Evolutionary conservation across 2,797 vertebrate species (phyloP), one percentile per base, ranked within the genome.

Genomic region (Sebastes nivosus): DNA sequence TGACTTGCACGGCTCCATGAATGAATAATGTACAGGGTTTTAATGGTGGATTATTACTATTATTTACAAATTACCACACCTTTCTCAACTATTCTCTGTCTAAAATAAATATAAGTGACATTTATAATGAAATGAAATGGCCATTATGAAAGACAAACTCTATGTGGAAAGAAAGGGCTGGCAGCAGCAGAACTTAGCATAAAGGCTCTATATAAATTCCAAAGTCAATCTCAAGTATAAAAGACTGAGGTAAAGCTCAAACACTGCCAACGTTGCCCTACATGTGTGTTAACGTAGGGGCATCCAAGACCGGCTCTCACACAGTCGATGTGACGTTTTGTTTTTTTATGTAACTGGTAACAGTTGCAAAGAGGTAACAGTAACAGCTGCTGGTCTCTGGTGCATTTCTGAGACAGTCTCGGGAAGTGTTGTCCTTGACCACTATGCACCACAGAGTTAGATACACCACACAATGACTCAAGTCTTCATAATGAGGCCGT

Each of bases 401-500:
- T 36, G 4, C 72, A 10, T 70, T 25, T 59, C 12, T 34, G n/a
- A 25, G 25, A 54, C 18, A 32, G 24, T 27, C n/a, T 27, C 9
- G 1, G 32, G 1, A 50, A 36, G 11, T 24, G 9, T 69, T n/a
- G 52, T 70, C 65, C 42, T 29, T 25, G 8, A 59, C 57, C 57
- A 42, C 69, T 3, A 6, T 18, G 12, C 55, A 67, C 14, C 20
- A 5, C 60, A 60, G 8, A 52, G 75, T 72, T 61, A 46, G 1
- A 67, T 27, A 14, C 72, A 29, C 55, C 38, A 18, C 77, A 55
- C 50, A 42, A 13, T 20, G n/a, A 57, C 55, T 59, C 4, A 58
- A 60, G 70, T 73, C n/a, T 38, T 61, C 42, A 24, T 88, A 91
- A 91, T 68, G 67, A 90, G 86, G 65, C 81, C 77, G 46, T 10